phyloP scores from a whole-genome alignment of 2,888 invertebrate genomes.

The Omphaloscelis lunosa region DNA sequence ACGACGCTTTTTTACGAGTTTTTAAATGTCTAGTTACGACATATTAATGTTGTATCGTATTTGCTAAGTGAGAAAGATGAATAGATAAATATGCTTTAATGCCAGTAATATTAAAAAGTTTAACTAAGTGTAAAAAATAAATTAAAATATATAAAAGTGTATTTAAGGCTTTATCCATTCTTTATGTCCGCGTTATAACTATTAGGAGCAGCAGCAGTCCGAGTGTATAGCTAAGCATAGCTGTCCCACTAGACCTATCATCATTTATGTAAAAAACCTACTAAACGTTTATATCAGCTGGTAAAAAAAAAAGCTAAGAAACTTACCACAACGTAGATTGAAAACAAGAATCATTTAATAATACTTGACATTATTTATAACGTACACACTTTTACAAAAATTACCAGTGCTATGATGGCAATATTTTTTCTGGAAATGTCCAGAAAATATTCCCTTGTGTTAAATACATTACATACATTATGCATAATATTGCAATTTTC shows the following conservation, averaged over 20 bases:
- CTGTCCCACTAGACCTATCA: neutral
- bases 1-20: conserved; percentile 31
- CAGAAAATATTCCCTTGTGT: neutral
- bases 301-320: neutral
- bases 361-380: neutral
- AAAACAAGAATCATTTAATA: neutral
- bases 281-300: too few species aligned
- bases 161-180: neutral
- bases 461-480: too few species aligned
- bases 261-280: neutral
- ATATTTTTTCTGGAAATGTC: too few species aligned
- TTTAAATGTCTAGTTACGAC: conserved; percentile 39
- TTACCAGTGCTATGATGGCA: too few species aligned
- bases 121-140: too few species aligned
- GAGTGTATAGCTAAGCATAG: neutral
- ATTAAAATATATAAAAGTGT: neutral
- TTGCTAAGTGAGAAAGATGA: conserved; percentile 8
- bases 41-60: conserved; percentile 1
- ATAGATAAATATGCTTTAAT: neutral
- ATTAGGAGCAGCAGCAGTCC: neutral
- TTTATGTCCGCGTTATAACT: neutral
- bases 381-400: neutral
- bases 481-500: conserved; percentile 16
- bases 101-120: neutral
- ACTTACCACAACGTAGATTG: neutral